Evolutionary conservation across 2,888 invertebrate genomes (phyloP).

Genomic region (Himalopsyche tibetana): DNA sequence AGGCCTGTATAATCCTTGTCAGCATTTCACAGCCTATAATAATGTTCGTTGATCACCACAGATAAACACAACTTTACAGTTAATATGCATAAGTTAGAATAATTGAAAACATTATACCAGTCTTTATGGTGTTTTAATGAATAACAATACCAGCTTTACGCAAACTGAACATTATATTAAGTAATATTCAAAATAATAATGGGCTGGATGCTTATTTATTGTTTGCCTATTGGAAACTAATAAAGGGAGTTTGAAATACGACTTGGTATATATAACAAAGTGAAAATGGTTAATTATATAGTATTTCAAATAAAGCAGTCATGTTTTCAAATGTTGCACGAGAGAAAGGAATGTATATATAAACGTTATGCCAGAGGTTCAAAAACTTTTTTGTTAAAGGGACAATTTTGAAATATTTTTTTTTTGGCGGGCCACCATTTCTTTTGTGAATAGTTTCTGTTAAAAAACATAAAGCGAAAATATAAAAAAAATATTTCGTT

Average conservation of each 20-base stretch:
- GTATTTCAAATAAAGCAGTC: constrained; percentile 9
- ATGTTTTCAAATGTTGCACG: no score
- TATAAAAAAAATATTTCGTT: no score
- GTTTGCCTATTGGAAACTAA: constrained; percentile 20
- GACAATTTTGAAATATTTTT: no score
- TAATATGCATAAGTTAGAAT: constrained; percentile 10
- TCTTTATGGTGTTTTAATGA: constrained; percentile 10
- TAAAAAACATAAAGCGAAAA: no score
- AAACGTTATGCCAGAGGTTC: no score
- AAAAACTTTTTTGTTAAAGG: no score
- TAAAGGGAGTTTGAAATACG: neutral
- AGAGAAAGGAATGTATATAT: no score
- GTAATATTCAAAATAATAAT: neutral
- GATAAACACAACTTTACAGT: neutral
- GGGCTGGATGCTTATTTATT: constrained; percentile 18
- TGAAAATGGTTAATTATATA: constrained; percentile 15
- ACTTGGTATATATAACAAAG: neutral
- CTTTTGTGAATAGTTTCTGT: no score
- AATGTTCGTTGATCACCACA: neutral
- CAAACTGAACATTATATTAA: constrained; percentile 7
- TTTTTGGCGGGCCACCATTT: no score
- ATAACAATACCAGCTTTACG: neutral
- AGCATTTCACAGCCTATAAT: neutral
- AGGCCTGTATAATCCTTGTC: neutral
- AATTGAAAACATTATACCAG: constrained; percentile 9